Percentiles rank a stretch among this genome's conserved stretches.
Conservation (phyloP, 2,113 vertebrate genomes). For the Gracilinanus agilis region DNA sequence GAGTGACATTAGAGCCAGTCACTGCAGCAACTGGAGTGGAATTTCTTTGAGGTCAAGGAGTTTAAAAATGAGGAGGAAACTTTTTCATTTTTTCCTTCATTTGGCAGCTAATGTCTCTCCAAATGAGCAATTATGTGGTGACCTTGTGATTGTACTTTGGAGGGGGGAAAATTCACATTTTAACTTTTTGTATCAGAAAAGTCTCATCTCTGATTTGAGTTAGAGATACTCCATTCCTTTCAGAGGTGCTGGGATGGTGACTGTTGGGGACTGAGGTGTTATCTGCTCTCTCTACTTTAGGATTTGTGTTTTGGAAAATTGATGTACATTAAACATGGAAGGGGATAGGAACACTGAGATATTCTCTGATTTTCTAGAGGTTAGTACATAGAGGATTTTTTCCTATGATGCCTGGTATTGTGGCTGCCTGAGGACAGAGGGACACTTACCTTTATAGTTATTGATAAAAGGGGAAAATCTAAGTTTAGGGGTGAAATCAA, state of each 20-base stretch:
- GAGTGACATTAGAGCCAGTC: not conserved
- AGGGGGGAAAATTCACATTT: not conserved
- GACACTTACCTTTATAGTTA: not conserved
- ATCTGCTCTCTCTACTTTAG: not conserved
- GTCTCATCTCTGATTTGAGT: not conserved
- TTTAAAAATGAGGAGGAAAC: not conserved
- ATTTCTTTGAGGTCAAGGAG: not conserved
- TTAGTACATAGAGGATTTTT: not conserved
- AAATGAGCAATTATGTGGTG: not conserved
- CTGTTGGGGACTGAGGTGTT: not conserved
- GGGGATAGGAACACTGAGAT: not conserved
- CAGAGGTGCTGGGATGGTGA: not conserved
- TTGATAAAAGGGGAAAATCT: not conserved
- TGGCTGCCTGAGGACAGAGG: not conserved
- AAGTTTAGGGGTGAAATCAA: not conserved
- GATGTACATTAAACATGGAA: not conserved
- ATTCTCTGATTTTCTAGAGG: not conserved
- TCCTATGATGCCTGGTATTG: not conserved
- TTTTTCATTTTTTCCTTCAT: not conserved
- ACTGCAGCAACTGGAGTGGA: not conserved
- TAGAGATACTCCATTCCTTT: not conserved
- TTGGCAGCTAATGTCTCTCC: not conserved
- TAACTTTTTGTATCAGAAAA: not conserved
- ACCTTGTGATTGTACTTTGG: not conserved
- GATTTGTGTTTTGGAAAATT: not conserved